phyloP scores from a whole-genome alignment of 2,797 vertebrate species.

The Pangasius larnaudii region DNA sequence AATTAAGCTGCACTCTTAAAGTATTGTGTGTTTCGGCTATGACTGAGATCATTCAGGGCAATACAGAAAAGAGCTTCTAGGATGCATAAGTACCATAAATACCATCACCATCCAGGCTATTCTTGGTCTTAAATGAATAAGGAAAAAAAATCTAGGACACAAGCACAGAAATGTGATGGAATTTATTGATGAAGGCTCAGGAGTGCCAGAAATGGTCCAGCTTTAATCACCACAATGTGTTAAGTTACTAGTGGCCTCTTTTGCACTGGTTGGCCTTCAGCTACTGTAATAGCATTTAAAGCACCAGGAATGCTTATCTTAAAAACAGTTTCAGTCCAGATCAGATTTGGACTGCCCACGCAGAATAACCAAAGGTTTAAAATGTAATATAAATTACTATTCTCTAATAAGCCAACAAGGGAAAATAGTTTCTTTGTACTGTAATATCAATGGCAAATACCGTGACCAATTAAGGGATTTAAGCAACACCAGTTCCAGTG shows the following conservation, averaged over 20 bases:
- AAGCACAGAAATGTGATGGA: not conserved
- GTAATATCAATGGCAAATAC: slow-evolving; percentile 16
- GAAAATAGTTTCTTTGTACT: slow-evolving; percentile 8
- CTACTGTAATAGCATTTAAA: not conserved
- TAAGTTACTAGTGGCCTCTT: slow-evolving; percentile 1
- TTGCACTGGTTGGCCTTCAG: not conserved
- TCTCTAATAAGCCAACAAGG: slow-evolving; percentile 35
- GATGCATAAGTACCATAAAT: not conserved
- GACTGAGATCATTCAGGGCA: not conserved
- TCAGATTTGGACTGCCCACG: not conserved
- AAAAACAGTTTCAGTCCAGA: slow-evolving; percentile 13
- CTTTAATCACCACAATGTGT: not conserved
- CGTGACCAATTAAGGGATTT: slow-evolving; percentile 27
- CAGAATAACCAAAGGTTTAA: not conserved
- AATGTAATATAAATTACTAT: slow-evolving; percentile 19
- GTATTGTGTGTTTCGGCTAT: not conserved
- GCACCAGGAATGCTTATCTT: slow-evolving; percentile 5
- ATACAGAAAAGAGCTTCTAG: not conserved
- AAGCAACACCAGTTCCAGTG: not conserved
- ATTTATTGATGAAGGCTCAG: not conserved
- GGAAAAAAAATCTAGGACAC: not conserved
- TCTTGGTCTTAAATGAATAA: slow-evolving; percentile 5
- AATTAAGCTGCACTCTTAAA: not conserved
- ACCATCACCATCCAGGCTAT: not conserved
- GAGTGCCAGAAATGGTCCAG: not conserved